Evolutionary conservation across 2,797 vertebrate species (phyloP).

Genomic region (Neosalanx taihuensis): DNA sequence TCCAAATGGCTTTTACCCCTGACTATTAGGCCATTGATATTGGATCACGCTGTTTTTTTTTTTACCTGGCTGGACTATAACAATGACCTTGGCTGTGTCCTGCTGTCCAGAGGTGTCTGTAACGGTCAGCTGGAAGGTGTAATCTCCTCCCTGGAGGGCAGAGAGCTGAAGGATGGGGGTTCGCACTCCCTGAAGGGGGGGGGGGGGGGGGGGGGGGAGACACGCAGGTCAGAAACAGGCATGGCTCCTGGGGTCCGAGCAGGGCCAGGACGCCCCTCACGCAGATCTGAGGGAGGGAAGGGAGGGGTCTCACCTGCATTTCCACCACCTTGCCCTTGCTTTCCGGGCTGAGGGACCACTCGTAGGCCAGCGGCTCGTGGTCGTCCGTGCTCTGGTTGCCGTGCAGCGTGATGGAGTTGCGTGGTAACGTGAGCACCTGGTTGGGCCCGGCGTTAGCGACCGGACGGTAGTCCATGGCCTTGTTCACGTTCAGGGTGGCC

Average conservation of each 20-base stretch:
- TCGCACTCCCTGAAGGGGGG: slow-evolving; percentile 81
- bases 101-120: slow-evolving; percentile 92
- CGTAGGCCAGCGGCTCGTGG: slow-evolving; percentile 89
- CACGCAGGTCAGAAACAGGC: not conserved
- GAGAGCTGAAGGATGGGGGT: slow-evolving; percentile 91
- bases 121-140: slow-evolving; percentile 95
- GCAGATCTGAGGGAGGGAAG: not conserved
- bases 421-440: slow-evolving; percentile 93
- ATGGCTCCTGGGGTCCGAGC: not conserved
- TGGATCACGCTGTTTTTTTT: slow-evolving; percentile 6
- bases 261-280: too few relatives aligned
- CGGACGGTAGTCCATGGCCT: slow-evolving; percentile 93
- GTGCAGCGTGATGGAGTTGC: slow-evolving; percentile 86
- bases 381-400: slow-evolving; percentile 96
- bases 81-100: slow-evolving; percentile 89
- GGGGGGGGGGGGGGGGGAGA: too few relatives aligned
- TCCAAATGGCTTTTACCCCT: too few relatives aligned
- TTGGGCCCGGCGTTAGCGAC: slow-evolving; percentile 91
- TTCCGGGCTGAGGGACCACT: slow-evolving; percentile 94
- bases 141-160: slow-evolving; percentile 96
- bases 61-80: slow-evolving; percentile 95
- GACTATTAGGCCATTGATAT: too few relatives aligned
- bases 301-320: slow-evolving; percentile 86
- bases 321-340: slow-evolving; percentile 98
- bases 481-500: slow-evolving; percentile 86